Base-by-base conservation (phyloP, 92 coral and sea anemone genomes). In the Actinostola sp. region DNA sequence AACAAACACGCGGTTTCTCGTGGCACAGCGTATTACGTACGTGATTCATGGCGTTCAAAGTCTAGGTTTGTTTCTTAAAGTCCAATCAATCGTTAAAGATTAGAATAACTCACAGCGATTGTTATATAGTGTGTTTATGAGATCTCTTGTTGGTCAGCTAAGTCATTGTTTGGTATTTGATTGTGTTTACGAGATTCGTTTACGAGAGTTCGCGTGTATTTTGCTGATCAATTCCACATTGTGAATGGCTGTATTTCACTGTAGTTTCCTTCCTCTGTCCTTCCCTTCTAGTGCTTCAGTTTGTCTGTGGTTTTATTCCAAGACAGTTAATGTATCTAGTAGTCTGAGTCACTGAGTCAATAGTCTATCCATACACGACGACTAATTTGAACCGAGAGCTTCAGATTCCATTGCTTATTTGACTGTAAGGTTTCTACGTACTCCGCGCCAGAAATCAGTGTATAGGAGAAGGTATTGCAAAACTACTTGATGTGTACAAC, bases 231-330 rank as follows among this genome's bases (percentile, higher is more conserved):
- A 30, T 27, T 27, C 39, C 39, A 57, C 63, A 57, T 57, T 57
- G 19, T 26, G 26, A 12, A 57, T n/a, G 39, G 14, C 13, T 30
- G 29, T n/a, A 6, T 3, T 30, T 11, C 17, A 27, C 59, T 57
- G 25, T 29, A 0, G 28, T 57, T 57, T 57, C 63, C 63, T 57
- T 30, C 27, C 39, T 27, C 2, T 57, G 39, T 27, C 36, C n/a
- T n/a, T 57, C 1, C 36, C 28, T 1, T 27, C 36, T 57, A 12
- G 21, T 57, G 13, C 63, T 57, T 53, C 10, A 17, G 2, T 12
- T 12, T 17, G 63, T 57, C 63, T 57, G 63, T 38, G 63, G 63
- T 57, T 16, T 1, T 12, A 27, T 21, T 57, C 19, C n/a, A 27
- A 29, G 36, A 27, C 39, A 57, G n/a, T n/a, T n/a, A n/a, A n/a